Percentiles rank a stretch among this genome's conserved stretches.
Evolutionary conservation across 2,888 invertebrate species (phyloP).

Genomic region (Drosophila incognita): DNA sequence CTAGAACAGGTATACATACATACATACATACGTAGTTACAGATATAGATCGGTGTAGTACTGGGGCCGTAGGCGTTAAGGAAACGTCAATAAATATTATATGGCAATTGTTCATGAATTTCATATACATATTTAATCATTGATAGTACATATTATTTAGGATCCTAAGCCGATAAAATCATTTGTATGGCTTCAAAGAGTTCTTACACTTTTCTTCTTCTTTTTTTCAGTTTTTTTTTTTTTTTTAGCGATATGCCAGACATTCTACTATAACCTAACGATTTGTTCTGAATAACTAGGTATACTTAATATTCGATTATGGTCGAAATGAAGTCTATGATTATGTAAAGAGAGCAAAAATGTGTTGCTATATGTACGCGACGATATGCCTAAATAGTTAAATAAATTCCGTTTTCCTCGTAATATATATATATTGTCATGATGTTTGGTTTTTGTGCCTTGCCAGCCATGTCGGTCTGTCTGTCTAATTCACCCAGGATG

Average conservation of each 20-base stretch:
- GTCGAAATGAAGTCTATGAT: slow-evolving; percentile 51
- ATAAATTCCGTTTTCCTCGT: slow-evolving; percentile 68
- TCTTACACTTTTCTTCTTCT: slow-evolving; percentile 8
- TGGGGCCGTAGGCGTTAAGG: slow-evolving; percentile 18
- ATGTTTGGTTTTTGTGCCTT: slow-evolving; percentile 57
- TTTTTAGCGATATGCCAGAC: slow-evolving; percentile 56
- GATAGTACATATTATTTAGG: slow-evolving; percentile 9
- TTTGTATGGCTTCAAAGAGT: slow-evolving; percentile 9
- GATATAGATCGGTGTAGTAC: slow-evolving; percentile 8
- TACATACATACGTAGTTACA: slow-evolving; percentile 11
- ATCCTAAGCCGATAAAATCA: slow-evolving; percentile 15
- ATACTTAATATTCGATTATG: slow-evolving; percentile 46
- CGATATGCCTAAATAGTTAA: slow-evolving; percentile 77
- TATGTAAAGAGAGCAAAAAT: slow-evolving; percentile 59
- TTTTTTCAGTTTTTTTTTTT: slow-evolving; percentile 21
- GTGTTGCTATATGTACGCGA: slow-evolving; percentile 69
- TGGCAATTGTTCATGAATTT: slow-evolving; percentile 30
- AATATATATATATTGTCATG: slow-evolving; percentile 69
- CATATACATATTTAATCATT: slow-evolving; percentile 22
- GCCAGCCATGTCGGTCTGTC: slow-evolving; percentile 10
- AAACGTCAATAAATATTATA: slow-evolving; percentile 40
- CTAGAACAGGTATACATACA: slow-evolving; percentile 22
- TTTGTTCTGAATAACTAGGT: slow-evolving; percentile 43
- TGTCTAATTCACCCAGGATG: slow-evolving; percentile 49
- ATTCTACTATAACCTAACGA: slow-evolving; percentile 43